Base-by-base conservation (phyloP, 2,888 invertebrate species). In the Hypselothyrea guttata region DNA sequence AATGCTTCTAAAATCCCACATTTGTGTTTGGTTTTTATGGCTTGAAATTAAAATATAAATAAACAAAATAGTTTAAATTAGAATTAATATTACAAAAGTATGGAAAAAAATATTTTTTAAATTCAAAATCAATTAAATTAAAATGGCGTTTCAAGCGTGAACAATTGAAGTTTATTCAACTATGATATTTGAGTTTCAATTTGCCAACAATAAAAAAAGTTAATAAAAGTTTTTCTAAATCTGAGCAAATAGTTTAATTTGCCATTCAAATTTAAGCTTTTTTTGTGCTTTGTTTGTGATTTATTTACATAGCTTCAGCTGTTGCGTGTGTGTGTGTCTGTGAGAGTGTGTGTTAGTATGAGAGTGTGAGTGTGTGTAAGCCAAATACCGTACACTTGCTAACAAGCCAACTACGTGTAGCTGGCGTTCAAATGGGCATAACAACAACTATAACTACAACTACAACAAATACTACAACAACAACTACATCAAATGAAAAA, bases 341-440 rank as follows among this genome's bases (percentile, higher is more conserved):
- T 7, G 11, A 12, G 22, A n/a, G n/a, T n/a, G n/a, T n/a, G n/a
- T n/a, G n/a, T n/a, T n/a, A 33, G 28, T 35, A 30, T 46, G 27
- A 38, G 16, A 15, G 46, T 53, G 11, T 44, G 31, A 27, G 28
- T 56, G 53, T 53, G 48, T 48, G 67, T 31, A 58, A 56, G 63
- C 58, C 58, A 55, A 84, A 72, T 83, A 83, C 76, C 79, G 78
- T 78, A 75, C 61, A 64, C 59, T 72, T 56, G 76, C 83, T 83
- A 84, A 84, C 83, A 84, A 84, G 85, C 79, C 83, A 84, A 71
- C 84, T 75, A 73, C 75, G 63, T 75, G 75, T 56, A 82, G 47
- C 71, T 51, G 75, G 71, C 75, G 77, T 67, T 78, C 52, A 71
- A 82, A 84, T 82, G 75, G 60, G 58, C 73, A 83, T 61, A 73